Base-by-base conservation (phyloP, 2,797 vertebrate genomes). In the Halcyon chelicuti region DNA sequence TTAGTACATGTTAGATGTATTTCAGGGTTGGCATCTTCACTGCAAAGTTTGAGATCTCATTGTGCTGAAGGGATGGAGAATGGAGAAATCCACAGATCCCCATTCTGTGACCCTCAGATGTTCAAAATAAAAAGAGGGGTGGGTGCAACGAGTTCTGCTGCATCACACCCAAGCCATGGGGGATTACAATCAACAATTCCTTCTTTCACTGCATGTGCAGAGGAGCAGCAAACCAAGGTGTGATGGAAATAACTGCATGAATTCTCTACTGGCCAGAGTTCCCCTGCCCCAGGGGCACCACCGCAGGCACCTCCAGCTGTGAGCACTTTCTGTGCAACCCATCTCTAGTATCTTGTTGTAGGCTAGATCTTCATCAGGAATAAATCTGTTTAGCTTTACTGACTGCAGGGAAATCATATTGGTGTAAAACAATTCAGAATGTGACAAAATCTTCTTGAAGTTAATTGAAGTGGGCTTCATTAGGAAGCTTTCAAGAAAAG, bases 401-500 rank as follows among this genome's bases (percentile, higher is more conserved):
- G 76, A 67, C 80, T 91, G 55, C 65, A 81, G 51, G 44, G 46
- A 94, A 96, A 88, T 79, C 55, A 16, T 86, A 90, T 73, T 88
- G 73, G 7, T 49, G 15, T 93, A 90, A 94, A 93, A 83, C 67
- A 87, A 9, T 63, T 87, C 82, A 52, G 71, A 74, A 39, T 42
- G 37, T n/a, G 52, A 94, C 78, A 94, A 93, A 96, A 92, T 68
- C 63, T 78, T 88, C 68, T 79, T 86, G 37, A 93, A 95, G 81
- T 9, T 66, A 93, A 90, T 75, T 35, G 11, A 94, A 91, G 55
- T 57, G 33, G 9, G 37, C 47, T 91, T 95, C 76, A 88, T 84
- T 88, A 90, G 52, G 55, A 96, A 96, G 88, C 49, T 78, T 94
- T 62, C 66, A 75, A 77, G 68, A 54, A 54, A 77, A 77, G 28